Conservation (phyloP, 2,888 invertebrate genomes). For the Brachyopa scutellaris region DNA sequence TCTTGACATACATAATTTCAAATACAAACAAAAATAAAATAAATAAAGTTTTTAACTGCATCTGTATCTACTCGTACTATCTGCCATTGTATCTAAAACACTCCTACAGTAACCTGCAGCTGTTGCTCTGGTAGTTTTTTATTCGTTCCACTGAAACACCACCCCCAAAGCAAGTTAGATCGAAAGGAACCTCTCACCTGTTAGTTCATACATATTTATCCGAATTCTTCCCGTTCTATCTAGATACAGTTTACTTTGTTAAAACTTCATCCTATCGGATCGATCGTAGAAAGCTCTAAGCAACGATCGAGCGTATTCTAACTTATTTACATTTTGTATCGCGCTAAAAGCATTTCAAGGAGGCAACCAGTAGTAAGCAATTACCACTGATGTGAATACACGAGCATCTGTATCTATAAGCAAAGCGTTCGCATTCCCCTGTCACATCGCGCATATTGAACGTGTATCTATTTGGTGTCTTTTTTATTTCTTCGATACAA, state of each 20-base stretch:
- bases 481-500: conserved; percentile 30
- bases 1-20: neutral
- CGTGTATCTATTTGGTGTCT: conserved; percentile 15
- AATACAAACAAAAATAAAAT: conserved; percentile 32
- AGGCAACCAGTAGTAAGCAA: conserved; percentile 67
- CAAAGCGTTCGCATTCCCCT: neutral
- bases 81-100: no score
- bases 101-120: neutral
- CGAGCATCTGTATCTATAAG: conserved; percentile 56
- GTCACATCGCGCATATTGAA: neutral
- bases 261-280: neutral
- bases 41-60: no score
- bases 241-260: neutral
- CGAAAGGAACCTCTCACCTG: neutral
- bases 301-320: conserved; percentile 14
- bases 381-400: conserved; percentile 66
- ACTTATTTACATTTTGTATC: conserved; percentile 30
- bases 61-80: conserved; percentile 24
- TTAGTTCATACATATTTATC: neutral
- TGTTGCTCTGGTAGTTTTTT: neutral
- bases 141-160: no score
- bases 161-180: conserved; percentile 15
- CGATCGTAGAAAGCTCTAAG: neutral
- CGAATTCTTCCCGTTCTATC: conserved; percentile 15
- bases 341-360: conserved; percentile 74